Percentiles rank a stretch among this genome's conserved stretches.
phyloP scores from a whole-genome alignment of 37 sponge, comb jelly and placozoan species.

The Hormiphora californensis region DNA sequence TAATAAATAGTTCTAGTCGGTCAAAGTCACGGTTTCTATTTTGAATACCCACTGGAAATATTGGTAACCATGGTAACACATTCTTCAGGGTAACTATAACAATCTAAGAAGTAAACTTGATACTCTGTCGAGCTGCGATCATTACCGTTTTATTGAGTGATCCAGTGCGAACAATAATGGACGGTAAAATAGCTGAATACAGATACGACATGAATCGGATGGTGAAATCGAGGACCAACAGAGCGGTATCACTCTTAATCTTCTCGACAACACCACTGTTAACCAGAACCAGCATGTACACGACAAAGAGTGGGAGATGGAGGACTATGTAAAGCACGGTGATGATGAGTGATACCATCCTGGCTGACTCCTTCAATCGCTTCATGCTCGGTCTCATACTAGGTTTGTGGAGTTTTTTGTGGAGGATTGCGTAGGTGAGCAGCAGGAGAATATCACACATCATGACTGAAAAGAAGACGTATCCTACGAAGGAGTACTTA shows the following conservation, averaged over 20 bases:
- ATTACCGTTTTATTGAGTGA: neutral
- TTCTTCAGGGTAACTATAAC: no score
- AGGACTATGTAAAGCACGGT: conserved; percentile 6
- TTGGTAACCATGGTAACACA: no score
- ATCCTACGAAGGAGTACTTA: neutral
- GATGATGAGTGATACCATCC: conserved; percentile 40
- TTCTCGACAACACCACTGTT: neutral
- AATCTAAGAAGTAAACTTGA: no score
- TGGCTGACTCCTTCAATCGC: conserved; percentile 26
- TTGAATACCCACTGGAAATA: no score
- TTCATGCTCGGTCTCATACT: conserved; percentile 26
- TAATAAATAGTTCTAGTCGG: no score
- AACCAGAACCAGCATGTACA: conserved; percentile 1
- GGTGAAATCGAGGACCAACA: neutral
- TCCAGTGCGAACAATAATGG: neutral
- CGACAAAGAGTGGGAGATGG: neutral
- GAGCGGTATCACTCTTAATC: neutral
- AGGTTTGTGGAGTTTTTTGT: neutral
- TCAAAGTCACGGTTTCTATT: no score
- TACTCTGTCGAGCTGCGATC: neutral
- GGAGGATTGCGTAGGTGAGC: neutral
- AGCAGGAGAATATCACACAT: conserved; percentile 18
- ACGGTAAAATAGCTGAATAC: conserved; percentile 23
- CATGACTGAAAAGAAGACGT: conserved; percentile 4
- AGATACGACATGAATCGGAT: conserved; percentile 41